These are phyloP conservation scores for Dryobota labecula DNA, from an alignment of 2,888 invertebrate genomes.

Conservation along the genomic window DNA sequence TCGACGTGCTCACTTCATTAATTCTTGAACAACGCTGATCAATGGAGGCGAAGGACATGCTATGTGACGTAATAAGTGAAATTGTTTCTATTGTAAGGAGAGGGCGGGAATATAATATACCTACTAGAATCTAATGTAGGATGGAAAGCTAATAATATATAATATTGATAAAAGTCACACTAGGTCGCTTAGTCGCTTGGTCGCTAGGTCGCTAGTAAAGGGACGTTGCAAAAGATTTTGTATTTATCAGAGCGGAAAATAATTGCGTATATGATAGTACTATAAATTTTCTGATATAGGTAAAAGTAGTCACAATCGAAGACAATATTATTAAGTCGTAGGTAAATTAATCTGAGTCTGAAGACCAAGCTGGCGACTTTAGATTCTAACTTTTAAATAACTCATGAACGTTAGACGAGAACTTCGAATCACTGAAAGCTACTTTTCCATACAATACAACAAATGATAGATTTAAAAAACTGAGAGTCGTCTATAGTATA, in stretches of 20 bases:
- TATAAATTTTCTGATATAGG: background rate
- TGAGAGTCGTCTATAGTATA: constrained; percentile 15
- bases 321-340: background rate
- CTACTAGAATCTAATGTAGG: constrained; percentile 12
- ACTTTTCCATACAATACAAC: too few relatives aligned
- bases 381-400: background rate
- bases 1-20: constrained; percentile 89
- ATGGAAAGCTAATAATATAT: background rate
- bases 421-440: background rate
- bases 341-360: background rate
- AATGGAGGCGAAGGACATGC: constrained; percentile 74
- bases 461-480: background rate
- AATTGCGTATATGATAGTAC: background rate
- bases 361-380: too few relatives aligned
- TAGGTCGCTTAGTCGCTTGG: background rate
- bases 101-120: background rate
- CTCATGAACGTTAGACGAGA: background rate
- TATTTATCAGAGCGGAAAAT: constrained; percentile 3
- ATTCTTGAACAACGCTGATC: constrained; percentile 86
- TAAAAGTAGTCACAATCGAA: background rate
- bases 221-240: background rate
- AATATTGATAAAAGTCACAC: background rate
- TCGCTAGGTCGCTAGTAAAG: too few relatives aligned
- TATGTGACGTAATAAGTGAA: constrained; percentile 66
- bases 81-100: constrained; percentile 39